Conservation (phyloP, 2,797 vertebrate genomes). For the Myiotriccus ornatus region DNA sequence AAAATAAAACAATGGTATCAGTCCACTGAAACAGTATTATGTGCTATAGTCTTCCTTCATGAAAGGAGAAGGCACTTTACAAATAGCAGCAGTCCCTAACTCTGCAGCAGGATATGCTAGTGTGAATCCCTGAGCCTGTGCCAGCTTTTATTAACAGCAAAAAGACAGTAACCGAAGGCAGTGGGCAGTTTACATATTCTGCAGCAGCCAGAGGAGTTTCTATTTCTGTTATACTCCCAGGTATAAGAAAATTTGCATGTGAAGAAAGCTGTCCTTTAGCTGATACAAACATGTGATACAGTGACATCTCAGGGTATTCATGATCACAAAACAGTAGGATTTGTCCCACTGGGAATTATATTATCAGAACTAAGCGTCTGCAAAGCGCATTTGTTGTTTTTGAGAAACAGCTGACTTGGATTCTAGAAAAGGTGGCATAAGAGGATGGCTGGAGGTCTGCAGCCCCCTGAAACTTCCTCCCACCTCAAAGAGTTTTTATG, state of each 20-base stretch:
- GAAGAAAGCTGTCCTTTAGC: not conserved
- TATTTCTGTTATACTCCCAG: constrained; percentile 3
- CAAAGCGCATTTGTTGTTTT: rapidly evolving
- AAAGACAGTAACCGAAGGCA: not conserved
- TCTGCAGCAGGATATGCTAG: not conserved
- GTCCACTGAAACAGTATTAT: not conserved
- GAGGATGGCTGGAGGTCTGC: not conserved
- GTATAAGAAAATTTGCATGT: not conserved
- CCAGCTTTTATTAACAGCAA: not conserved
- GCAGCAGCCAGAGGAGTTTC: not conserved
- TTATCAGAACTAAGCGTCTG: not conserved
- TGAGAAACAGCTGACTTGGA: not conserved
- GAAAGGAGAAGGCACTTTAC: not conserved
- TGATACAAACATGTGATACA: not conserved
- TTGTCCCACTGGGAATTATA: rapidly evolving
- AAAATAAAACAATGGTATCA: not conserved
- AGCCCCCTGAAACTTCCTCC: not conserved
- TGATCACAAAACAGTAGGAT: not conserved
- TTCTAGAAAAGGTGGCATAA: not conserved
- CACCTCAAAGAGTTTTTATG: not conserved
- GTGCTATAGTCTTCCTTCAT: not conserved
- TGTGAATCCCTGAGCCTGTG: not conserved
- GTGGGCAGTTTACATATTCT: not conserved
- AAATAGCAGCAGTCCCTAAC: not conserved
- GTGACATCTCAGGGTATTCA: rapidly evolving